Base-by-base conservation (phyloP, 2,888 invertebrate species). In the Lamellibrachia satsuma region DNA sequence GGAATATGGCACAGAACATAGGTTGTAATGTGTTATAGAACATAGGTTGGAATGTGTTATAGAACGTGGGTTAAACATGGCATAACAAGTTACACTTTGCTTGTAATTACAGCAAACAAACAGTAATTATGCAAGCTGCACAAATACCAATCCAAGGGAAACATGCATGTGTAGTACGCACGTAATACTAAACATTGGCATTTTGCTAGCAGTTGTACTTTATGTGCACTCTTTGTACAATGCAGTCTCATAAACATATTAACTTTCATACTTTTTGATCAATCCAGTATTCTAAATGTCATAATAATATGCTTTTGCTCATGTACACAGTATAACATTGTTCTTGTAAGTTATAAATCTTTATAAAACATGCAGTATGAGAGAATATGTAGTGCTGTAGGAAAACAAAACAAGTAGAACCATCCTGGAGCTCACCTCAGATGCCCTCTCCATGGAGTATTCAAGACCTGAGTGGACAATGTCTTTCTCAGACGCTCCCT, bases 391-490 rank as follows among this genome's bases (percentile, higher is more conserved):
- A 11, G 22, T 22, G n/a, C 22, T 75, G 22, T 15, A 75, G 15
- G 15, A 75, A 75, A 75, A 75, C 22, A 75, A 11, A 15, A 57
- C 8, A 15, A 57, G 55, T 9, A 55, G 55, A 55, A 9, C 8
- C 9, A 7, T 55, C 75, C 75, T 75, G 75, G 6, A 3, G 95
- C 97, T 97, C 96, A 99, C 99, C 97, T 98, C 98, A 92, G 99
- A 99, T 91, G 99, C 98, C 96, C 98, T 97, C 97, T 99, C 99
- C 99, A 99, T 99, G 92, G 99, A 99, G 96, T 99, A 99, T 96
- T 99, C 99, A 92, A 99, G 97, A 93, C 99, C 99, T 94, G 99
- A 99, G 97, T 99, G 99, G 27, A 99, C 99, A 95, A 99, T 99
- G 96, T 99, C 99, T 95, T 99, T 99, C 97, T 99, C 99, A 92